Conservation (phyloP, 2,888 invertebrate genomes). For the Allophyes oxyacanthae region DNA sequence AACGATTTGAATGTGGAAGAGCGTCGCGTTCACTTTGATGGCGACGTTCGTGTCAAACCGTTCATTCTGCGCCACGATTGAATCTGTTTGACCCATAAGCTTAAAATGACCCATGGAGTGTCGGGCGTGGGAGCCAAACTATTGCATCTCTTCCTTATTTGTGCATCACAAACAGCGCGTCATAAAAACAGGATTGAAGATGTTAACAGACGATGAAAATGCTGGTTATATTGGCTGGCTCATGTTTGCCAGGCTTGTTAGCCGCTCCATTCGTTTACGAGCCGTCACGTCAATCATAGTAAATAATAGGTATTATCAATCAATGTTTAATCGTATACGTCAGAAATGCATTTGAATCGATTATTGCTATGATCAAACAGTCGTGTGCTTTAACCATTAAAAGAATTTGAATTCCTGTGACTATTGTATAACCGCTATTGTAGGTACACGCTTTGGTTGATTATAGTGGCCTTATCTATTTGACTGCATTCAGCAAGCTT, state of each 20-base stretch:
- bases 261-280: too few species aligned
- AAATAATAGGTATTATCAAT: slow-evolving; percentile 8
- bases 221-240: not conserved
- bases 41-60: slow-evolving; percentile 42
- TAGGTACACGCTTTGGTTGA: too few species aligned
- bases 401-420: not conserved
- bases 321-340: slow-evolving; percentile 4
- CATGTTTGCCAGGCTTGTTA: not conserved
- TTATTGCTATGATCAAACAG: not conserved
- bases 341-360: not conserved
- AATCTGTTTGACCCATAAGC: slow-evolving; percentile 58
- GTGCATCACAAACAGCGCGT: slow-evolving; percentile 34
- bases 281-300: too few species aligned
- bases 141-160: slow-evolving; percentile 52
- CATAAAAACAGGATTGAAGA: slow-evolving; percentile 21
- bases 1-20: slow-evolving; percentile 50
- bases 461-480: too few species aligned
- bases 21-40: slow-evolving; percentile 48
- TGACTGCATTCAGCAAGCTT: too few species aligned
- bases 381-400: not conserved
- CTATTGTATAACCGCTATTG: too few species aligned
- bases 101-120: slow-evolving; percentile 43
- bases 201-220: slow-evolving; percentile 13
- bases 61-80: slow-evolving; percentile 50
- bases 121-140: slow-evolving; percentile 52